These are phyloP conservation scores for Branchinecta lynchi DNA, from an alignment of 1,140 invertebrate species.

Conservation along the genomic window DNA sequence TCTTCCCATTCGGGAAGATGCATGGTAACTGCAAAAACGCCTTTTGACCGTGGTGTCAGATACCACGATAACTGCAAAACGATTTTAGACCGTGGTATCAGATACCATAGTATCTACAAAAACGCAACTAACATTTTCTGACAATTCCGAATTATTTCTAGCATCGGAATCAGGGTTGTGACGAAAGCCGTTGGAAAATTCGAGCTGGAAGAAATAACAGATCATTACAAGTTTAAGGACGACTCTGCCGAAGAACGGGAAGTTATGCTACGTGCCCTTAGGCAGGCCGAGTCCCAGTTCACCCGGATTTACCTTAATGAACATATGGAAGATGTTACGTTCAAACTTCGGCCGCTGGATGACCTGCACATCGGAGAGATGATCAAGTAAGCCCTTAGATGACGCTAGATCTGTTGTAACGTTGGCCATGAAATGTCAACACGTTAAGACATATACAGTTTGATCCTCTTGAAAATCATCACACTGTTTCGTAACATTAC, in stretches of 20 bases:
- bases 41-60: too few relatives aligned
- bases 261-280: slow-evolving; percentile 64
- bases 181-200: slow-evolving; percentile 69
- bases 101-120: too few relatives aligned
- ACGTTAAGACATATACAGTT: slow-evolving; percentile 2
- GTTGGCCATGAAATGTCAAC: neutral
- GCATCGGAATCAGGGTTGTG: slow-evolving; percentile 67
- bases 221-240: slow-evolving; percentile 74
- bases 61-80: too few relatives aligned
- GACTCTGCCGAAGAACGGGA: slow-evolving; percentile 48
- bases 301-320: slow-evolving; percentile 78
- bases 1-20: too few relatives aligned
- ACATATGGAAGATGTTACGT: slow-evolving; percentile 69
- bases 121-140: too few relatives aligned
- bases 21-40: too few relatives aligned
- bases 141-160: slow-evolving; percentile 28
- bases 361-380: slow-evolving; percentile 71
- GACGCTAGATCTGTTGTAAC: too few relatives aligned
- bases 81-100: too few relatives aligned
- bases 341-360: slow-evolving; percentile 64
- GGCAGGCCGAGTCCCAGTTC: slow-evolving; percentile 58
- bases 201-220: slow-evolving; percentile 67
- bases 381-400: slow-evolving; percentile 42
- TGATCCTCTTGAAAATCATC: neutral
- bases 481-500: neutral